These are phyloP conservation scores for Meleagris gallopavo DNA, from an alignment of 2,113 vertebrate species.

Conservation along the genomic window DNA sequence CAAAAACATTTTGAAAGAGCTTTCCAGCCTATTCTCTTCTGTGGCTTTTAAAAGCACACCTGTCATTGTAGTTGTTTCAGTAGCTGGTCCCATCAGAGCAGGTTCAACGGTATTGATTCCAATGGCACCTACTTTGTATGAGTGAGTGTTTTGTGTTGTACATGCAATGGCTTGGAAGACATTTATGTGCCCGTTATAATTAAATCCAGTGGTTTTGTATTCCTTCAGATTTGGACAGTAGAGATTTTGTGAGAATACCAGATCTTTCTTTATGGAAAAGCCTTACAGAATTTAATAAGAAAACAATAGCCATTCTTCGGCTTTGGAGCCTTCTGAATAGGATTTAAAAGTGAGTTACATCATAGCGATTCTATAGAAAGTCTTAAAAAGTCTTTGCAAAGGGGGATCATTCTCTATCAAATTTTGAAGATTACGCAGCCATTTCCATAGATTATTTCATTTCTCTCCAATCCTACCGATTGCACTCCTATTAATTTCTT, in stretches of 20 bases:
- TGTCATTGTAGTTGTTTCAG: neutral
- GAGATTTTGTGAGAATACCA: constrained; percentile 45
- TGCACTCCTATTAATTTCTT: constrained; percentile 44
- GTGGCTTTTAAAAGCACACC: neutral
- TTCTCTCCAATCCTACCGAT: constrained; percentile 59
- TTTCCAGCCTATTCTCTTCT: neutral
- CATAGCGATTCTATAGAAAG: constrained; percentile 45
- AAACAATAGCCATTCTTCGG: constrained; percentile 64
- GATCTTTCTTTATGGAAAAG: constrained; percentile 51
- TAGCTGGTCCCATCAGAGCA: neutral
- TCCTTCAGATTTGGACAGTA: neutral
- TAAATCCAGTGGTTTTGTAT: constrained; percentile 51
- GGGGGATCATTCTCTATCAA: constrained; percentile 37
- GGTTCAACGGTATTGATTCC: neutral
- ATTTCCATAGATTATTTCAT: constrained; percentile 61
- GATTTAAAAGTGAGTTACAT: constrained; percentile 41
- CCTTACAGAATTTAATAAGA: constrained; percentile 49
- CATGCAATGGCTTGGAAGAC: constrained; percentile 33
- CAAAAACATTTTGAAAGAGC: neutral
- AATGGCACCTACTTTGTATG: constrained; percentile 19
- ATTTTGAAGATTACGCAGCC: constrained; percentile 44
- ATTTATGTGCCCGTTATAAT: constrained; percentile 41
- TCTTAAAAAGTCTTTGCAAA: constrained; percentile 40
- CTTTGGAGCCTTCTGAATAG: constrained; percentile 48
- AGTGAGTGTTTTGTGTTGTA: constrained; percentile 34